Percentiles rank a stretch among this genome's conserved stretches.
Evolutionary conservation across 2,888 invertebrate species (phyloP).

Genomic region (Prostheceraeus crozeri): DNA sequence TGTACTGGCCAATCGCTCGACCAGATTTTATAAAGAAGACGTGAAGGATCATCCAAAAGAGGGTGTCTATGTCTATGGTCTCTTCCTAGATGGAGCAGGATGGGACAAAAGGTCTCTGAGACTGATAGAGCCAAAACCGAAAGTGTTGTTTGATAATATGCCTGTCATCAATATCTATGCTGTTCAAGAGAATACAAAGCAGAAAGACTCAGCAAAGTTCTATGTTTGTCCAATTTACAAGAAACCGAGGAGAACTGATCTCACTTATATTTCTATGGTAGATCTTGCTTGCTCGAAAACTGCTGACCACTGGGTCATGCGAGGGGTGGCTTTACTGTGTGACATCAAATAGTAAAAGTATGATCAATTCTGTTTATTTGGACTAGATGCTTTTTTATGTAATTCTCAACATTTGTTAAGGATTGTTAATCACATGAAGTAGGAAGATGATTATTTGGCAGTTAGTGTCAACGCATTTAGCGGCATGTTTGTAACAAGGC

Average conservation of each 20-base stretch:
- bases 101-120: constrained; percentile 72
- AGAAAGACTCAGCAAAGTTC: constrained; percentile 49
- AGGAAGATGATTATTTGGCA: too few relatives aligned
- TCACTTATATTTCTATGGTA: constrained; percentile 66
- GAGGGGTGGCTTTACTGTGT: constrained; percentile 88
- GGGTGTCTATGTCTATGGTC: constrained; percentile 76
- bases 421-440: too few relatives aligned
- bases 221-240: constrained; percentile 85
- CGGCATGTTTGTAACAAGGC: too few relatives aligned
- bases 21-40: constrained; percentile 57
- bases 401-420: too few relatives aligned
- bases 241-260: constrained; percentile 72
- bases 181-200: constrained; percentile 8
- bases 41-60: constrained; percentile 75
- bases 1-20: constrained; percentile 56
- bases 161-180: constrained; percentile 77
- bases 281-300: constrained; percentile 65
- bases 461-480: too few relatives aligned
- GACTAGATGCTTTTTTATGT: too few relatives aligned
- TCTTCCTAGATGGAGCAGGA: constrained; percentile 77
- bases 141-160: constrained; percentile 70
- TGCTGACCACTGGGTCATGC: constrained; percentile 83
- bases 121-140: constrained; percentile 70
- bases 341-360: constrained; percentile 70
- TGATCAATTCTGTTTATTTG: too few relatives aligned